A percentile compares a stretch with the other conserved stretches of the same genome.
phyloP scores from a whole-genome alignment of 2,113 vertebrate species.

The Zosterops lateralis region DNA sequence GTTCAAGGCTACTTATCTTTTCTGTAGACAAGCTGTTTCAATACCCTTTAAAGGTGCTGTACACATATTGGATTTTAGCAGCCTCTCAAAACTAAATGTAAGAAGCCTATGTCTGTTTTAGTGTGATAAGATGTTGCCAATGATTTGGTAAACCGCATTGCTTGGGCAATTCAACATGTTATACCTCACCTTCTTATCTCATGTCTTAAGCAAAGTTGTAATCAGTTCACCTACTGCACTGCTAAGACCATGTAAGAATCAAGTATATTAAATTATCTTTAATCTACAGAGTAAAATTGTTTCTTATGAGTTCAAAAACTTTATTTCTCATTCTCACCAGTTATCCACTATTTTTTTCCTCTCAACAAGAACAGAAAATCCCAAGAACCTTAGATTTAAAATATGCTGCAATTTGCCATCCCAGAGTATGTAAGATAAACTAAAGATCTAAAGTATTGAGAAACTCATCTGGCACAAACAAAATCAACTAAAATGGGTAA shows the following conservation, averaged over 20 bases:
- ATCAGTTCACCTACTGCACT: neutral
- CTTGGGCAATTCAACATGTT: neutral
- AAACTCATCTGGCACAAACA: neutral
- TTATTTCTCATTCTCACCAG: neutral
- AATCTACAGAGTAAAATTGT: neutral
- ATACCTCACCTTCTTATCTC: neutral
- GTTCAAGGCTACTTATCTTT: conserved; percentile 6
- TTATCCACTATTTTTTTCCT: neutral
- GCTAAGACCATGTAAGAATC: neutral
- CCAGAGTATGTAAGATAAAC: neutral
- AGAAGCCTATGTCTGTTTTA: conserved; percentile 35
- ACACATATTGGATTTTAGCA: conserved; percentile 8
- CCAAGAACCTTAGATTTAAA: neutral
- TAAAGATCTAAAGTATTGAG: neutral
- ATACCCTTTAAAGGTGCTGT: conserved; percentile 3
- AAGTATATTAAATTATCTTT: neutral
- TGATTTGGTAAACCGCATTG: conserved; percentile 23
- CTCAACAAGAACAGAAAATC: neutral
- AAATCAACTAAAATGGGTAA: neutral
- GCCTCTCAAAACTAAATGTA: conserved; percentile 30
- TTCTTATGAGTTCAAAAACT: neutral
- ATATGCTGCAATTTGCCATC: neutral
- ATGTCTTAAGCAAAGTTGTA: neutral
- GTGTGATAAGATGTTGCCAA: conserved; percentile 43
- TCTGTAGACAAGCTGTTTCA: conserved; percentile 1